phyloP scores from a whole-genome alignment of 2,113 vertebrate species.

The Dryoscopus gambensis region DNA sequence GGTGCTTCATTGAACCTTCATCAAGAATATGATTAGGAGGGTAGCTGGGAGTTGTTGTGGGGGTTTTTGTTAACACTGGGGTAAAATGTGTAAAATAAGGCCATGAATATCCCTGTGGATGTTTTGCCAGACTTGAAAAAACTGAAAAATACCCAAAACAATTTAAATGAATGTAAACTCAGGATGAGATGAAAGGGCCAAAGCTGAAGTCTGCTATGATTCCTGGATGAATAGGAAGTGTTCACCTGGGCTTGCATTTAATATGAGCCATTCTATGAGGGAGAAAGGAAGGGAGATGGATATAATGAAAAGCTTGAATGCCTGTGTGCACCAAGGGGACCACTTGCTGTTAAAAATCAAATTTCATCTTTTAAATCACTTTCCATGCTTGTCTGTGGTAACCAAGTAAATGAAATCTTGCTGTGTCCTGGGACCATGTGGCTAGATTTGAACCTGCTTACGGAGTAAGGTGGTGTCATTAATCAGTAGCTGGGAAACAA shows the following conservation, averaged over 20 bases:
- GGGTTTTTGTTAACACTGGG: background rate
- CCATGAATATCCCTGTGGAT: background rate
- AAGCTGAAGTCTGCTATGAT: conserved; percentile 38
- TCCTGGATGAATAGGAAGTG: conserved; percentile 22
- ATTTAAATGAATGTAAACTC: conserved; percentile 15
- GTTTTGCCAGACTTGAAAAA: background rate
- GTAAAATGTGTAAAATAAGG: background rate
- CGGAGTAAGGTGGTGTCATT: conserved; percentile 27
- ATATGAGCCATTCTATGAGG: conserved; percentile 50
- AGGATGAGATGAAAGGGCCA: conserved; percentile 30
- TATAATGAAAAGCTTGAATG: conserved; percentile 66
- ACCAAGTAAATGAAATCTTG: conserved; percentile 63
- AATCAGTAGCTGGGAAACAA: conserved; percentile 36
- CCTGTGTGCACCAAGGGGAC: conserved; percentile 55
- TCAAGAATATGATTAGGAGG: background rate
- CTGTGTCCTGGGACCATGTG: conserved; percentile 42
- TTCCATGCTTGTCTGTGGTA: conserved; percentile 48
- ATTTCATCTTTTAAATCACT: conserved; percentile 59
- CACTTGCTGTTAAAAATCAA: conserved; percentile 64
- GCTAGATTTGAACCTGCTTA: conserved; percentile 50
- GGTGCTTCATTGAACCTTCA: background rate
- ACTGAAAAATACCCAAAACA: background rate
- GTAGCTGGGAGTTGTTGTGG: background rate
- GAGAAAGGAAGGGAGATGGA: conserved; percentile 37
- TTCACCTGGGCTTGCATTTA: conserved; percentile 62